Evolutionary conservation across 2,797 vertebrate genomes (phyloP).

Genomic region (Amniataba percoides): DNA sequence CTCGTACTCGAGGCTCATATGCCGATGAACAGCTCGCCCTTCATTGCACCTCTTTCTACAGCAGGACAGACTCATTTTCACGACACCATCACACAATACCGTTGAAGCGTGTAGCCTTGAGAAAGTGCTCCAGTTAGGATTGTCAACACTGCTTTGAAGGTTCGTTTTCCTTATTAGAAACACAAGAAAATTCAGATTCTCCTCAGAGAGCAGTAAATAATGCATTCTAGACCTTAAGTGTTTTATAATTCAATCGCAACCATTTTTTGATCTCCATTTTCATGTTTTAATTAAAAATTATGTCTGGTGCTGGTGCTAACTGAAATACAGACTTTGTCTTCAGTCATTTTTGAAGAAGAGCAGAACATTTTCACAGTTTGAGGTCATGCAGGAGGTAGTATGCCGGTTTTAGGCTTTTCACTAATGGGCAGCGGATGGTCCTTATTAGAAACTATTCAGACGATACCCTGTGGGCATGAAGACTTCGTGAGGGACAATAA

Average conservation of each 20-base stretch:
- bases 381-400: slow-evolving; percentile 35
- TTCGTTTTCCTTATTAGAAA: slow-evolving; percentile 26
- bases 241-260: slow-evolving; percentile 32
- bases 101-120: slow-evolving; percentile 11
- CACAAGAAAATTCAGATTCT: slow-evolving; percentile 7
- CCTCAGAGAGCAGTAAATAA: slow-evolving; percentile 16
- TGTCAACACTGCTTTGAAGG: slow-evolving; percentile 7
- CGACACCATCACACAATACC: neutral
- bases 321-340: neutral
- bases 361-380: slow-evolving; percentile 32
- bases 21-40: slow-evolving; percentile 9
- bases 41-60: slow-evolving; percentile 28
- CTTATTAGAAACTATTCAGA: slow-evolving; percentile 42
- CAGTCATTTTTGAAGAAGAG: slow-evolving; percentile 4
- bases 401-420: slow-evolving; percentile 39
- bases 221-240: neutral
- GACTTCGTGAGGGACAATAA: slow-evolving; percentile 41
- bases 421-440: slow-evolving; percentile 48
- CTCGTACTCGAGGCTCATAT: slow-evolving; percentile 25
- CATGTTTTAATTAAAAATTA: slow-evolving; percentile 22
- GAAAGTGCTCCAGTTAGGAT: neutral
- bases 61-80: neutral
- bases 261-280: slow-evolving; percentile 18
- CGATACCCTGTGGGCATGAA: slow-evolving; percentile 36
- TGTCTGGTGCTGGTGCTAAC: neutral